Evolutionary conservation across 2,113 vertebrate genomes (phyloP).

Genomic region (Tor tambroides): DNA sequence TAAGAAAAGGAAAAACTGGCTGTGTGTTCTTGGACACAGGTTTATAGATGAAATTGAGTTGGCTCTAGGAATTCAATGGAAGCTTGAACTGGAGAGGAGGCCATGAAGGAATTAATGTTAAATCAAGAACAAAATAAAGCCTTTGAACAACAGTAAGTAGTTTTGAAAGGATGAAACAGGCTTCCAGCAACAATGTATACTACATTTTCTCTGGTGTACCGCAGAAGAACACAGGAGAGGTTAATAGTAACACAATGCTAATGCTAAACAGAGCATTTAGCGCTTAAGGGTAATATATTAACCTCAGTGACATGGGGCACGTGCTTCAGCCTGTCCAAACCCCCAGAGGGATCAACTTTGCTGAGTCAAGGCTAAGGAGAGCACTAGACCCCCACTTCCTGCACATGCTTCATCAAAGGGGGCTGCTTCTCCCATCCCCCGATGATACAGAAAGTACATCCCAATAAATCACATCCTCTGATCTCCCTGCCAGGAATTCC

Average conservation of each 20-base stretch:
- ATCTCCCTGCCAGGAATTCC: slow-evolving; percentile 73
- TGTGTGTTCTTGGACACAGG: slow-evolving; percentile 39
- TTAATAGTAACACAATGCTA: slow-evolving; percentile 1
- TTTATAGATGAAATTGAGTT: slow-evolving; percentile 17
- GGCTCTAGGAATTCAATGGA: neutral
- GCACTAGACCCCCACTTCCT: slow-evolving; percentile 22
- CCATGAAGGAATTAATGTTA: neutral
- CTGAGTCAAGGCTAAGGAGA: slow-evolving; percentile 24
- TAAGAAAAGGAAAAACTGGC: neutral
- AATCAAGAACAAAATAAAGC: slow-evolving; percentile 24
- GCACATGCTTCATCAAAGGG: slow-evolving; percentile 38
- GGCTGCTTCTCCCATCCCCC: slow-evolving; percentile 34
- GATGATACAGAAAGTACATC: slow-evolving; percentile 64
- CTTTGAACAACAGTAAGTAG: slow-evolving; percentile 20
- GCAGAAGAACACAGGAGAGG: slow-evolving; percentile 20
- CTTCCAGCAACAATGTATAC: slow-evolving; percentile 29
- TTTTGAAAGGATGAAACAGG: neutral
- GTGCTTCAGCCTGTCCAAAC: neutral
- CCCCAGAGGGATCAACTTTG: slow-evolving; percentile 21
- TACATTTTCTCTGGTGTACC: slow-evolving; percentile 21
- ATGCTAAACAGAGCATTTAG: slow-evolving; percentile 12
- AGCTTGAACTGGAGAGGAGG: neutral
- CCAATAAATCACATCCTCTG: slow-evolving; percentile 74
- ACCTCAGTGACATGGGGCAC: slow-evolving; percentile 21
- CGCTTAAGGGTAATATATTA: slow-evolving; percentile 34